Base-by-base conservation (phyloP, 2,797 vertebrate species). In the Catamblyrhynchus diadema region DNA sequence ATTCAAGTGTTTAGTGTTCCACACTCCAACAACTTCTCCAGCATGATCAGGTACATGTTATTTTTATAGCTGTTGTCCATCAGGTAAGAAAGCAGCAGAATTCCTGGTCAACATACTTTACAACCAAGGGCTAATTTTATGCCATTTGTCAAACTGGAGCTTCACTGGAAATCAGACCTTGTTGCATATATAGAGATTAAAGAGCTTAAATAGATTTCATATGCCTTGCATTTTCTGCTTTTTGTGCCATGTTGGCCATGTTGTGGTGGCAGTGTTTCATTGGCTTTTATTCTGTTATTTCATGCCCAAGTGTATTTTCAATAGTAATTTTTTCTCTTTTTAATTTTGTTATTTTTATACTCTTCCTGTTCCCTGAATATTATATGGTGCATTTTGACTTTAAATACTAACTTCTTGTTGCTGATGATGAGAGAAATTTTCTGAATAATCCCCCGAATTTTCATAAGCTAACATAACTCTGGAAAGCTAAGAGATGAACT, bases 381-480 rank as follows among this genome's bases (percentile, higher is more conserved):
- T 87, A 86, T 94, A 96, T 84, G 19, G 32, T 69, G 10, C 81
- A 75, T 96, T 97, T 93, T 93, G 39, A 89, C 69, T 95, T 96
- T 83, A 96, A 89, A 78, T 95, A 60, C 81, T 95, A 93, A 88
- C 48, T 28, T 90, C 41, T 91, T 95, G 48, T 89, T 97, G 92
- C 42, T 95, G 84, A 51, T 73, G 57, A 86, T 90, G 71, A 94
- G 65, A 86, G 50, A 96, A 96, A 65, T 51, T 89, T 95, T 94
- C 75, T 85, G 71, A 90, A 94, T 88, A 90, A 89, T 93, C 25
- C 56, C 62, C 50, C 51, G 65, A 86, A 69, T 96, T 96, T 96
- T 95, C 62, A 37, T 80, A 97, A 96, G 18, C 69, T 84, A 78
- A 28, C 27, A 24, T 90, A 97, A 77, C 67, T 93, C 75, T 24